These are phyloP conservation scores for Oxytorus armatus DNA, from an alignment of 2,888 invertebrate genomes.

Conservation along the genomic window DNA sequence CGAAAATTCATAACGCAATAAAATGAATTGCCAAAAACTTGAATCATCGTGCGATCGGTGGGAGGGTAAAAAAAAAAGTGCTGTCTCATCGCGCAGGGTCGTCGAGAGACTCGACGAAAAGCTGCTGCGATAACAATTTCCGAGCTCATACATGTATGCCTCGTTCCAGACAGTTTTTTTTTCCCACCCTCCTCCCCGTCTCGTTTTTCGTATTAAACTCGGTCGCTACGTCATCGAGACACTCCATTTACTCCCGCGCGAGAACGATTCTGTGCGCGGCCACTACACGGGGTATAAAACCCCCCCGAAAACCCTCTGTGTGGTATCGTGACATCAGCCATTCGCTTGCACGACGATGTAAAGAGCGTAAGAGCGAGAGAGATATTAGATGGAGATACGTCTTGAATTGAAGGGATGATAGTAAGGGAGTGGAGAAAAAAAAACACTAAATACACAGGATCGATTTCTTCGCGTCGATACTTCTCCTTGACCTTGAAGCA, in stretches of 20 bases:
- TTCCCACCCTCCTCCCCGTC: conserved; percentile 16
- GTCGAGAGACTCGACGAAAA: conserved; percentile 63
- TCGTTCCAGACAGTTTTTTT: conserved; percentile 50
- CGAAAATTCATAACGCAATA: conserved; percentile 73
- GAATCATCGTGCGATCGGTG: conserved; percentile 69
- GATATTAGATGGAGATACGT: conserved; percentile 11
- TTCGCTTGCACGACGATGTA: conserved; percentile 31
- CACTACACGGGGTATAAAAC: conserved; percentile 18
- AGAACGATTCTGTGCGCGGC: conserved; percentile 11
- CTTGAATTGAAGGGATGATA: background rate
- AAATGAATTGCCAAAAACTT: conserved; percentile 62
- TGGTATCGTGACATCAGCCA: conserved; percentile 51
- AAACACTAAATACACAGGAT: conserved; percentile 7
- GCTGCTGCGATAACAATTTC: conserved; percentile 73
- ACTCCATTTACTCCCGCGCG: conserved; percentile 44
- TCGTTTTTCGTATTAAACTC: conserved; percentile 50
- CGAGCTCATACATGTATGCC: conserved; percentile 69
- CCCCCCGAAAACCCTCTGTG: conserved; percentile 41
- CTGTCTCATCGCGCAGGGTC: conserved; percentile 73
- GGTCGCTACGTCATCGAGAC: conserved; percentile 46
- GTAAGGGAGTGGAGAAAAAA: conserved; percentile 7
- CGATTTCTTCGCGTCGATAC: conserved; percentile 20
- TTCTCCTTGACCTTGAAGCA: background rate
- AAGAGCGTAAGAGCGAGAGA: conserved; percentile 12
- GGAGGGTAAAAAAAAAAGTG: conserved; percentile 76